These are phyloP conservation scores for Malaclemys terrapin DNA, from an alignment of 2,113 vertebrate species.

Conservation along the genomic window DNA sequence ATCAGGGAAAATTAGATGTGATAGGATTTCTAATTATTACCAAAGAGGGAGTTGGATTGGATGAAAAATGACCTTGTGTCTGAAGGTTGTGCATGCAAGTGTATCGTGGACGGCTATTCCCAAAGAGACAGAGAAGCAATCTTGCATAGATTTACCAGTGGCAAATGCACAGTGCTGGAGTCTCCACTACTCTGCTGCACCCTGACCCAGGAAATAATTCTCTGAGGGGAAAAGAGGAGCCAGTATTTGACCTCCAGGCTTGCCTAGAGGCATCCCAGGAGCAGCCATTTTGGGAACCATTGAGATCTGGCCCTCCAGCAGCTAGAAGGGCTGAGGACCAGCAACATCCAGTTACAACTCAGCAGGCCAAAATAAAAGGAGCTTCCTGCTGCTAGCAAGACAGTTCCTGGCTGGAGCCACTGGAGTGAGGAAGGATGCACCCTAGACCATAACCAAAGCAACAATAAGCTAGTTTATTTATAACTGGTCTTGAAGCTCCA, in stretches of 20 bases:
- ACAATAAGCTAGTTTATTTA: background rate
- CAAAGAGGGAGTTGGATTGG: background rate
- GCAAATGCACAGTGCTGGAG: background rate
- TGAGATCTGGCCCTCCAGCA: background rate
- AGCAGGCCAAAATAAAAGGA: background rate
- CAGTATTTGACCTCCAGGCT: background rate
- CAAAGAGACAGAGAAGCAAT: background rate
- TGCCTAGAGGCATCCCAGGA: background rate
- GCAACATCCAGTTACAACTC: background rate
- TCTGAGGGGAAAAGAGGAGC: background rate
- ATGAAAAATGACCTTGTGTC: background rate
- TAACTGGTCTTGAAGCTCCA: no score
- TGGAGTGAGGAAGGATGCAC: background rate
- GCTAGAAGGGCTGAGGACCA: background rate
- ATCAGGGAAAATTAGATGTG: background rate
- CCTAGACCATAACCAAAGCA: background rate
- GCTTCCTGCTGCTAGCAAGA: background rate
- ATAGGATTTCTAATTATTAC: background rate
- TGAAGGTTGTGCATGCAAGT: background rate
- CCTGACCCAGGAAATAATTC: background rate
- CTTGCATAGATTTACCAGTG: background rate
- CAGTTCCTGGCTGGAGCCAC: background rate
- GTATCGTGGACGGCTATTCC: background rate
- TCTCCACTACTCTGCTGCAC: background rate
- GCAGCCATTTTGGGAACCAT: background rate